A percentile compares a stretch with the other conserved stretches of the same genome.
Evolutionary conservation across 2,888 invertebrate genomes (phyloP).

Genomic region (Zygogramma bicolorata): DNA sequence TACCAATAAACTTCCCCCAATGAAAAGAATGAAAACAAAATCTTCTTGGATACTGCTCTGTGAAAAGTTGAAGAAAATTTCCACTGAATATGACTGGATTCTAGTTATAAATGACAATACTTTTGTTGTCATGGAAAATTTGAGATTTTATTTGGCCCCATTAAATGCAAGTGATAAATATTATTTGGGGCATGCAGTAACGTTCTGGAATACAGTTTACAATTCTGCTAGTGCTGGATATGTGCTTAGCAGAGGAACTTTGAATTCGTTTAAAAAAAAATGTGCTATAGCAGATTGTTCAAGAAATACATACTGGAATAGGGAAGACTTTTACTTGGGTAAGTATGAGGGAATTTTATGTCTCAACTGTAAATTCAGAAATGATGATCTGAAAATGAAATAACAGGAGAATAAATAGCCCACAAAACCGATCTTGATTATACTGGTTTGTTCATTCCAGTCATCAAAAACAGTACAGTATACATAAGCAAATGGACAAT

Average conservation of each 20-base stretch:
- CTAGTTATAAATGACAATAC: slow-evolving; percentile 71
- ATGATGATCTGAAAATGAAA: too few species aligned
- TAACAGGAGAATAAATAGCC: too few species aligned
- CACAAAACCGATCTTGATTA: too few species aligned
- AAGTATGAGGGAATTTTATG: too few species aligned
- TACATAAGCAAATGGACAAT: too few species aligned
- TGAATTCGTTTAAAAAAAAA: slow-evolving; percentile 63
- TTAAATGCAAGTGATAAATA: slow-evolving; percentile 65
- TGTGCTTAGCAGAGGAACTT: slow-evolving; percentile 69
- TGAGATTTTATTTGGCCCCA: slow-evolving; percentile 68
- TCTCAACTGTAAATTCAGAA: too few species aligned
- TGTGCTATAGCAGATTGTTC: slow-evolving; percentile 61
- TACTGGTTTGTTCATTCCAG: too few species aligned
- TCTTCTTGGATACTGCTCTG: slow-evolving; percentile 63
- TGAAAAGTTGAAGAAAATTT: slow-evolving; percentile 50
- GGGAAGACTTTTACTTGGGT: slow-evolving; percentile 73
- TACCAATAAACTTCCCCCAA: slow-evolving; percentile 51
- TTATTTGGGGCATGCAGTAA: slow-evolving; percentile 71
- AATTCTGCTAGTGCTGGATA: slow-evolving; percentile 72
- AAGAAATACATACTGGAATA: slow-evolving; percentile 69
- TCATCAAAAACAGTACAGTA: too few species aligned
- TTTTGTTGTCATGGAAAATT: slow-evolving; percentile 71
- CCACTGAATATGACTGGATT: slow-evolving; percentile 67
- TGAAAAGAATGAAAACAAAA: slow-evolving; percentile 52
- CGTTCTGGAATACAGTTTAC: slow-evolving; percentile 70